Evolutionary conservation across 2,113 vertebrate species (phyloP), one percentile per base, ranked within the genome.

Genomic region (Vombatus ursinus): DNA sequence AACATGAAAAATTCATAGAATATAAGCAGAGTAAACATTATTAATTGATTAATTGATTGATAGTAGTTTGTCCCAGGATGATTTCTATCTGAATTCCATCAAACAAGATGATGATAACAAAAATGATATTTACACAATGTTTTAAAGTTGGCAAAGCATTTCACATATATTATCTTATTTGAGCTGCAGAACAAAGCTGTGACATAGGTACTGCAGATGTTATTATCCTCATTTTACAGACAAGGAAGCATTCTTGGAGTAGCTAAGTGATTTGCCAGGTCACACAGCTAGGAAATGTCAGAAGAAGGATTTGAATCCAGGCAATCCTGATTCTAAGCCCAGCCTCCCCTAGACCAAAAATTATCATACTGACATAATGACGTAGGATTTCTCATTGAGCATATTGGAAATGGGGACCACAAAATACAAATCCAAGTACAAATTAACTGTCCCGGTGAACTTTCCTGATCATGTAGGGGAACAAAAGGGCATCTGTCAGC

Each of bases 371-470:
- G 25, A 50, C 50, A 50, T 19, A n/a, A n/a, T 52, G 54, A 4
- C n/a, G 31, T 3, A 91, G 49, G 50, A 37, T 52, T 52, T 37
- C 26, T 16, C 0, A 0, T 12, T 52, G 84, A 95, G 77, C 31
- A 61, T 48, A 37, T 37, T 11, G 3, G 47, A 94, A 93, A n/a
- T 47, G 31, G 54, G 77, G 16, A 48, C 49, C 48, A 31, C 4
- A 47, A 91, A 93, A 95, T 47, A 91, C 31, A 92, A 93, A 94
- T 91, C n/a, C 47, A 52, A 96, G 53, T 84, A 50, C 25, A 93
- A 77, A 91, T 92, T n/a, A 94, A 51, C 50, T 24, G 28, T 57
- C 54, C 54, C 26, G 22, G 37, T 16, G 0, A 90, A 53, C 44
- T 93, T 28, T 3, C 26, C 91, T 16, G 28, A 11, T 94, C 28